Evolutionary conservation across 2,797 vertebrate genomes (phyloP).

Genomic region (Triplophysa bombifrons): DNA sequence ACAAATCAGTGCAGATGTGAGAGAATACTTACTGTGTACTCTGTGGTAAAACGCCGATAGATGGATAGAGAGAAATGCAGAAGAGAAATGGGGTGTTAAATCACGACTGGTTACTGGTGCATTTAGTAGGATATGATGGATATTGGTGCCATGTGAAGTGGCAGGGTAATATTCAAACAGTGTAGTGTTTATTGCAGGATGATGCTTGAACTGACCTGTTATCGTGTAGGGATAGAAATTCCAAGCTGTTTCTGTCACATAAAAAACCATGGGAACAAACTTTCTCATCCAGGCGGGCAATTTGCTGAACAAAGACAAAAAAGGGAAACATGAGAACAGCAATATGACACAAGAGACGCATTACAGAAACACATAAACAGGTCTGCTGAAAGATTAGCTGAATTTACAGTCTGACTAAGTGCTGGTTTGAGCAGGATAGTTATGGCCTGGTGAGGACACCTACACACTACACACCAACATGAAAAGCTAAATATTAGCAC

Average conservation of each 20-base stretch:
- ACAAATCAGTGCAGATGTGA: slow-evolving; percentile 65
- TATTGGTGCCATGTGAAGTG: neutral
- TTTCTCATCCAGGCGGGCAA: slow-evolving; percentile 78
- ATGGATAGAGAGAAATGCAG: slow-evolving; percentile 42
- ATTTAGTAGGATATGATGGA: neutral
- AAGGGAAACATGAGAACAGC: slow-evolving; percentile 25
- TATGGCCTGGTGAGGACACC: neutral
- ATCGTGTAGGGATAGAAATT: slow-evolving; percentile 85
- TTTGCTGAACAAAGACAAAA: slow-evolving; percentile 70
- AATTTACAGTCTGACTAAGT: neutral
- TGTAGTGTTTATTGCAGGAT: neutral
- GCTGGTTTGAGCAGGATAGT: neutral
- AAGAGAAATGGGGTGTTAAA: slow-evolving; percentile 39
- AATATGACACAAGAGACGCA: neutral
- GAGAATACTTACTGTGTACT: slow-evolving; percentile 79
- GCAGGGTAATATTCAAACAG: neutral
- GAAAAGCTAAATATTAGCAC: too few relatives aligned
- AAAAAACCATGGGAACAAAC: slow-evolving; percentile 81
- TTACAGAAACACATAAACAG: slow-evolving; percentile 8
- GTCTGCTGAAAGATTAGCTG: neutral
- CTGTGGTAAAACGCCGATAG: slow-evolving; percentile 63
- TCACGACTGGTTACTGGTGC: slow-evolving; percentile 31
- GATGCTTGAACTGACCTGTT: slow-evolving; percentile 69
- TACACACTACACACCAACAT: too few relatives aligned
- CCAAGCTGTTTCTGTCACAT: slow-evolving; percentile 85